Percentiles rank a stretch among this genome's conserved stretches.
Conservation (phyloP, 92 coral and sea anemone genomes). For the Epizoanthus illoricatus region DNA sequence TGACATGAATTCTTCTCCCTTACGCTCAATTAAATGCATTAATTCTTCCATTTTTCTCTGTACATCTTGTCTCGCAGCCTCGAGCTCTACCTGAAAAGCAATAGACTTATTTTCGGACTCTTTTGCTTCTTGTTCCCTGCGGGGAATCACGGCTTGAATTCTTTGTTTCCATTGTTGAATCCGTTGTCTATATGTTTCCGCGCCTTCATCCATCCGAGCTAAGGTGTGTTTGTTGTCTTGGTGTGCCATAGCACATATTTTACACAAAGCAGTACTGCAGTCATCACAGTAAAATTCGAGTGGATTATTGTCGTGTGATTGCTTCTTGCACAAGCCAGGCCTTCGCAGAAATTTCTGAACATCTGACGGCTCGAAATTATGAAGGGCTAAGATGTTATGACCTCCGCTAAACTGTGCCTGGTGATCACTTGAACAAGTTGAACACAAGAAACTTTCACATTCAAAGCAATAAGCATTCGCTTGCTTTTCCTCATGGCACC, state of each 20-base stretch:
- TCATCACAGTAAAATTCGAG: constrained; percentile 22
- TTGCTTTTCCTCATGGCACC: constrained; percentile 34
- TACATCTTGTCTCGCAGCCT: constrained; percentile 11
- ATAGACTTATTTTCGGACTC: constrained; percentile 17
- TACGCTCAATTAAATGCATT: constrained; percentile 32
- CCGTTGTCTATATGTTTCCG: constrained; percentile 21
- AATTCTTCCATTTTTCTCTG: constrained; percentile 34
- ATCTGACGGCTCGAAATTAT: constrained; percentile 26
- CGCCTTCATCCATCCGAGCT: constrained; percentile 28
- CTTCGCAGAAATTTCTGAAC: constrained; percentile 39
- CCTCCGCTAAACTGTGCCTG: constrained; percentile 14
- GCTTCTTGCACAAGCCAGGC: constrained; percentile 24
- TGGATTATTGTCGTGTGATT: constrained; percentile 4
- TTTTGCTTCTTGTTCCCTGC: constrained; percentile 33
- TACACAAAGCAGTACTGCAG: constrained; percentile 13
- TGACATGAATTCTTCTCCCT: constrained; percentile 36
- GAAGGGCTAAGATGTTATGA: constrained; percentile 12
- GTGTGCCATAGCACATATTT: constrained; percentile 7
- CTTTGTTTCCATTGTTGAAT: constrained; percentile 16
- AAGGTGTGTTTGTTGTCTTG: constrained; percentile 14
- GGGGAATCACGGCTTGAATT: constrained; percentile 33
- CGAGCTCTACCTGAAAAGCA: constrained; percentile 15
- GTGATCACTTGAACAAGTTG: constrained; percentile 24
- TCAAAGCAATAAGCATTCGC: constrained; percentile 21
- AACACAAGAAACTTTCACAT: constrained; percentile 39